Evolutionary conservation across 2,888 invertebrate species (phyloP).

Genomic region (Drosophila siamana): DNA sequence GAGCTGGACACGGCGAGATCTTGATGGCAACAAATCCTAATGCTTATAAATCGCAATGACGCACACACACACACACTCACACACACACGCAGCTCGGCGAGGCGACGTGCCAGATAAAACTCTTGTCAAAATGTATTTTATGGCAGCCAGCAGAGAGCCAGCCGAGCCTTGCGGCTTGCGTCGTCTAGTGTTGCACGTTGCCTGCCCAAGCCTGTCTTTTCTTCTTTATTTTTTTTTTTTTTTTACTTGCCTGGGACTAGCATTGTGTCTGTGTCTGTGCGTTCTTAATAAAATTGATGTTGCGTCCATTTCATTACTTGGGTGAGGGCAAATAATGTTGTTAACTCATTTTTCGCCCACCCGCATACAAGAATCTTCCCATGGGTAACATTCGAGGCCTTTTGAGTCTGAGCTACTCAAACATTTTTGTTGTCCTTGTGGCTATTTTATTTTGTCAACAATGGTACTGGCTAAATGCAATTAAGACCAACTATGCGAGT

Average conservation of each 20-base stretch:
- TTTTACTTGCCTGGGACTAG: background rate
- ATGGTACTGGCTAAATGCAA: conserved; percentile 56
- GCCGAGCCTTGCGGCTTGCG: conserved; percentile 57
- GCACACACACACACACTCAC: conserved; percentile 30
- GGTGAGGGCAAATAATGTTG: conserved; percentile 66
- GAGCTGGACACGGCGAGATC: conserved; percentile 49
- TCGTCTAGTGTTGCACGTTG: conserved; percentile 36
- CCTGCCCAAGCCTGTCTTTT: conserved; percentile 1
- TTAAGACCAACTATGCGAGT: conserved; percentile 55
- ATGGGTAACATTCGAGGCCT: conserved; percentile 55
- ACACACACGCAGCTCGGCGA: conserved; percentile 30
- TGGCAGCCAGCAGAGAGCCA: conserved; percentile 32
- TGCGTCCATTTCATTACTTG: conserved; percentile 50
- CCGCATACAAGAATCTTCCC: conserved; percentile 44
- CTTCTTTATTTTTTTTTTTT: too few relatives aligned
- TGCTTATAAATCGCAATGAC: conserved; percentile 71
- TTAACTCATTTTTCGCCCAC: conserved; percentile 69
- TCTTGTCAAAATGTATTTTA: conserved; percentile 78
- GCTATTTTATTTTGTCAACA: conserved; percentile 64
- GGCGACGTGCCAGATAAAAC: conserved; percentile 76
- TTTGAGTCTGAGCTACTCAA: conserved; percentile 42
- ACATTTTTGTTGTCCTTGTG: conserved; percentile 43
- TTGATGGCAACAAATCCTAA: conserved; percentile 69
- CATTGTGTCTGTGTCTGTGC: background rate
- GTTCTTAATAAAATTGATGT: conserved; percentile 67